Conservation (phyloP, 2,113 vertebrate species). For the Aegotheles bennettii region DNA sequence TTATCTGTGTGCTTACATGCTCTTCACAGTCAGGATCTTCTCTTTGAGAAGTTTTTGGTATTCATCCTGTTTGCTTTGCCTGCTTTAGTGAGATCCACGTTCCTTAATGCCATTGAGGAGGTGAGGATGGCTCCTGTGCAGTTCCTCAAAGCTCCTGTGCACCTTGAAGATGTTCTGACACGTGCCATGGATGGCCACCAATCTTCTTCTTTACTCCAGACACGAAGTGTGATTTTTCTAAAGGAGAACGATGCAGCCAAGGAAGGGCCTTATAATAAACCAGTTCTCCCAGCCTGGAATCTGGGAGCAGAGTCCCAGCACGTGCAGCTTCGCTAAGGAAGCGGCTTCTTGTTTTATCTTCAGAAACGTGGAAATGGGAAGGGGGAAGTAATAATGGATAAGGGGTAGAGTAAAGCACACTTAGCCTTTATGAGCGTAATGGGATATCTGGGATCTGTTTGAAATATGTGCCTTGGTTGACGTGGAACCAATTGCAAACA, state of each 20-base stretch:
- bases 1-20: background rate
- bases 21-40: background rate
- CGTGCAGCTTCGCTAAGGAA: background rate
- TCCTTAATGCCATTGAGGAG: rapidly evolving
- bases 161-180: background rate
- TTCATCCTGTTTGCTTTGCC: background rate
- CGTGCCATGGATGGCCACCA: background rate
- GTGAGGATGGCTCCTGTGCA: background rate
- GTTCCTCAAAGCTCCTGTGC: background rate
- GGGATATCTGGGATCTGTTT: background rate
- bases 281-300: background rate
- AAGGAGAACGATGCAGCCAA: rapidly evolving
- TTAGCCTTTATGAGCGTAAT: background rate
- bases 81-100: rapidly evolving
- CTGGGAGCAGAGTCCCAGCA: background rate
- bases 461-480: rapidly evolving
- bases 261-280: background rate
- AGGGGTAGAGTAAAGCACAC: background rate
- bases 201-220: background rate
- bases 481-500: background rate
- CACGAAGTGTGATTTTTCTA: background rate
- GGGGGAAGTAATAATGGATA: background rate
- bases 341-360: background rate
- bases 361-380: background rate
- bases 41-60: background rate